These are phyloP conservation scores for Scolopax mira DNA, from an alignment of 2,113 vertebrate species.

Conservation along the genomic window DNA sequence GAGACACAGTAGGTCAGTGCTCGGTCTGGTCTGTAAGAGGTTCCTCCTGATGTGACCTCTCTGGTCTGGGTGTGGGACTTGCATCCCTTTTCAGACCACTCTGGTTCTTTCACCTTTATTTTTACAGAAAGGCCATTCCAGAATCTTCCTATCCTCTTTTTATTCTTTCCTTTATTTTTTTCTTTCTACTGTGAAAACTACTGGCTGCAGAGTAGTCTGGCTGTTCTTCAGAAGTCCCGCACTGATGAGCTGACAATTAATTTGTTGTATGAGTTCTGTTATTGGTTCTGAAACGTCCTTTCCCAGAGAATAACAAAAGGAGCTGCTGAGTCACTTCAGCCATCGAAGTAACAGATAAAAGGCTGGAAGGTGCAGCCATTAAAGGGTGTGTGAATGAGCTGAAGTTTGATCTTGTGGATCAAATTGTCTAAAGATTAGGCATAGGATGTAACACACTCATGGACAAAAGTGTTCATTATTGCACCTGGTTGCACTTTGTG, in stretches of 20 bases:
- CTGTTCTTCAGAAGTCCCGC: neutral
- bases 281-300: neutral
- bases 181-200: neutral
- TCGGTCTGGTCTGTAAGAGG: neutral
- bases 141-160: neutral
- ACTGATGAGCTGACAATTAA: neutral
- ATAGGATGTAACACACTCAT: neutral
- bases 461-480: neutral
- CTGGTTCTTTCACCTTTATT: neutral
- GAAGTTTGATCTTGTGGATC: neutral
- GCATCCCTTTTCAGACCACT: neutral
- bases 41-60: neutral
- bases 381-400: neutral
- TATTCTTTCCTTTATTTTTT: neutral
- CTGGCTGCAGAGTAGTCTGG: neutral
- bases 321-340: neutral
- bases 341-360: neutral
- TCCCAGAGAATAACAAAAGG: neutral
- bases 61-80: neutral
- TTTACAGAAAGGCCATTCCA: neutral
- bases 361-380: neutral
- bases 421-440: neutral
- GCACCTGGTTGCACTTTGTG: neutral
- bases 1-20: conserved; percentile 78
- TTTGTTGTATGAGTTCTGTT: neutral